phyloP scores from a whole-genome alignment of 2,888 invertebrate genomes.

The Rhingia campestris region DNA sequence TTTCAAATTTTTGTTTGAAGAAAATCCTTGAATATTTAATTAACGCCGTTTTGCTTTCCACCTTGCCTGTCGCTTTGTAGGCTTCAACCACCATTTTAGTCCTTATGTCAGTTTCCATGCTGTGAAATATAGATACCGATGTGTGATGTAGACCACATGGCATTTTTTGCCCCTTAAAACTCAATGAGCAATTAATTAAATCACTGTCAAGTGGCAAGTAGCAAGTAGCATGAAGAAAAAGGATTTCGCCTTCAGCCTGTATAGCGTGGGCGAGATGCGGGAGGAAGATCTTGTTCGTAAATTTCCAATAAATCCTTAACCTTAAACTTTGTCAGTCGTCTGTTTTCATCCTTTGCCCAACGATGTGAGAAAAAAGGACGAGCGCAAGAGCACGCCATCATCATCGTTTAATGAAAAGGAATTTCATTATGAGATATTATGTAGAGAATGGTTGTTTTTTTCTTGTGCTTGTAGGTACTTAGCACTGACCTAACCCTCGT shows the following conservation, averaged over 20 bases:
- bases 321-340: background rate
- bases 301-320: constrained; percentile 56
- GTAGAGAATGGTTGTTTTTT: background rate
- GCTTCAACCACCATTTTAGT: background rate
- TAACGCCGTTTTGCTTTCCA: constrained; percentile 23
- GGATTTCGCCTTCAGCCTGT: constrained; percentile 8
- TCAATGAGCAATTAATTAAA: constrained; percentile 53
- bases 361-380: background rate
- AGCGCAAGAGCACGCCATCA: constrained; percentile 16
- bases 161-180: constrained; percentile 5
- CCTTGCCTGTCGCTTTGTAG: background rate
- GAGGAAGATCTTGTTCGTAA: constrained; percentile 10
- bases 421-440: background rate
- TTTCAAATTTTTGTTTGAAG: background rate
- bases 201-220: constrained; percentile 37
- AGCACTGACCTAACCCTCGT: constrained; percentile 29
- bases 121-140: constrained; percentile 6
- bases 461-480: constrained; percentile 12
- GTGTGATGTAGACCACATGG: constrained; percentile 30
- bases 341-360: no score
- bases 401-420: constrained; percentile 17
- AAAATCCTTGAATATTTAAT: constrained; percentile 41
- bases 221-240: constrained; percentile 20
- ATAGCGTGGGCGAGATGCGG: background rate
- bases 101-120: background rate